Evolutionary conservation across 2,888 invertebrate species (phyloP).

Genomic region (Drosophila rubida): DNA sequence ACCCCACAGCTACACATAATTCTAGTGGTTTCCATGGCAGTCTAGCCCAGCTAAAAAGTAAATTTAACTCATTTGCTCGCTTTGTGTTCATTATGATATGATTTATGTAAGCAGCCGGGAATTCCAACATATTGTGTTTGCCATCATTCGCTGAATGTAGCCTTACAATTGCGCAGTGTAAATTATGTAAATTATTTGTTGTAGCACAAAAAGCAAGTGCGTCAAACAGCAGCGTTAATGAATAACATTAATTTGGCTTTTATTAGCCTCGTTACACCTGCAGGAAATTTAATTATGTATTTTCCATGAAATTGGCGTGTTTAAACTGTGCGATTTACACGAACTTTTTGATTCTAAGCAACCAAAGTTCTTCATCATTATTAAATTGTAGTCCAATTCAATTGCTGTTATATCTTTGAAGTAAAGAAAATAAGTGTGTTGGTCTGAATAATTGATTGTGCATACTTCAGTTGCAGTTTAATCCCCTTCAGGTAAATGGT

Average conservation of each 20-base stretch:
- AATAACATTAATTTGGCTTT: not conserved
- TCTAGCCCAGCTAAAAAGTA: not conserved
- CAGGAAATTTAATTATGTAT: not conserved
- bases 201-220: not conserved
- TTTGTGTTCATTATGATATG: not conserved
- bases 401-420: too few relatives aligned
- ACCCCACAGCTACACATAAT: slow-evolving; percentile 2
- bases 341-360: not conserved
- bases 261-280: not conserved
- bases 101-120: slow-evolving; percentile 3
- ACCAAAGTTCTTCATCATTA: too few relatives aligned
- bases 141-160: not conserved
- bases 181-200: slow-evolving; percentile 9
- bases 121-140: slow-evolving; percentile 6
- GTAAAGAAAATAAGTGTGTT: too few relatives aligned
- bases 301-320: not conserved
- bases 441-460: too few relatives aligned
- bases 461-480: too few relatives aligned
- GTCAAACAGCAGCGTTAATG: not conserved
- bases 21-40: not conserved
- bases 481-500: too few relatives aligned
- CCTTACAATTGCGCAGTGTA: slow-evolving; percentile 11
- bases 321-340: not conserved
- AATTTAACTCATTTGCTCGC: slow-evolving; percentile 1
- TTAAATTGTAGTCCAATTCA: too few relatives aligned